phyloP scores from a whole-genome alignment of 2,797 vertebrate genomes.

The Lagodon rhomboides region DNA sequence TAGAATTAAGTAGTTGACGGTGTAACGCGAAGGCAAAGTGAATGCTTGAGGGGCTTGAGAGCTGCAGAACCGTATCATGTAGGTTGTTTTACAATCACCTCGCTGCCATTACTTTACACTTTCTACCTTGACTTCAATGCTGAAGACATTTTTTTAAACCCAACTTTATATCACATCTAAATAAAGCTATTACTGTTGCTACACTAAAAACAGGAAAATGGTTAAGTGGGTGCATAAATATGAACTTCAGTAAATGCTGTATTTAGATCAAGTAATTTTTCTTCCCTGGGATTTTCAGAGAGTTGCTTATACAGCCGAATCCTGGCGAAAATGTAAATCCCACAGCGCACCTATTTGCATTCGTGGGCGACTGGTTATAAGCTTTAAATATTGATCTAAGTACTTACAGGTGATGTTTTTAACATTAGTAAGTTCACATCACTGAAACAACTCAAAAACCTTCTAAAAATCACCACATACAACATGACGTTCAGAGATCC shows the following conservation, averaged over 20 bases:
- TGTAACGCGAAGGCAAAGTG: slow-evolving; percentile 4
- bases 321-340: neutral
- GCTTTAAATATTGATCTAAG: too few species aligned
- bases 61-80: neutral
- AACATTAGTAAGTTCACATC: neutral
- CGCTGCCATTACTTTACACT: neutral
- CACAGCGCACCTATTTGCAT: neutral
- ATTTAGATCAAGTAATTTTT: slow-evolving; percentile 1
- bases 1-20: slow-evolving; percentile 18
- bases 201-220: neutral
- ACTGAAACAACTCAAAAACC: neutral
- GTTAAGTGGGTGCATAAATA: neutral
- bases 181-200: neutral
- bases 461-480: neutral
- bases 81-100: slow-evolving; percentile 13
- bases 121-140: slow-evolving; percentile 3
- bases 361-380: neutral
- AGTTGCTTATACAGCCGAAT: neutral
- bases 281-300: neutral
- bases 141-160: neutral
- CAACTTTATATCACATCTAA: neutral
- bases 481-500: neutral
- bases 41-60: neutral
- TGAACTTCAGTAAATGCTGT: neutral
- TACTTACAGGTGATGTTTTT: neutral